Conservation (phyloP, 2,888 invertebrate genomes). For the Noctua janthina region DNA sequence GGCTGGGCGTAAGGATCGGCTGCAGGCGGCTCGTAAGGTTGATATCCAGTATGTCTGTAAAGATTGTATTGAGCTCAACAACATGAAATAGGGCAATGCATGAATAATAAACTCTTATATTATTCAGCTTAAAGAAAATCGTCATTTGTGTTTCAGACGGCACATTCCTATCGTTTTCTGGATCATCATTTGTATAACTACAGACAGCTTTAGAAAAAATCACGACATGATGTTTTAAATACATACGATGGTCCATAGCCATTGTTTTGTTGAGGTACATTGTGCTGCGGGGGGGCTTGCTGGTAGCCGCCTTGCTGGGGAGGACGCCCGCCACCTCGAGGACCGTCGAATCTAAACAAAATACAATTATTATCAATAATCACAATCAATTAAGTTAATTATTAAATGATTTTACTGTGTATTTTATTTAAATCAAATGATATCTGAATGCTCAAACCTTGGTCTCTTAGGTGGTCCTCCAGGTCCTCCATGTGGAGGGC, state of each 20-base stretch:
- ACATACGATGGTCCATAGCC: slow-evolving; percentile 85
- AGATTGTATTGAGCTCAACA: slow-evolving; percentile 18
- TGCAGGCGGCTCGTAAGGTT: slow-evolving; percentile 83
- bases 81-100: background rate
- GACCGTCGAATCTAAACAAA: slow-evolving; percentile 82
- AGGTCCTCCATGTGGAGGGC: slow-evolving; percentile 81
- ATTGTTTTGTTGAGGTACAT: slow-evolving; percentile 78
- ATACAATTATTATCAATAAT: background rate
- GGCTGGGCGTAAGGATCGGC: slow-evolving; percentile 83
- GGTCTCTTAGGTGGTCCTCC: slow-evolving; percentile 86
- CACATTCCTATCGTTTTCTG: slow-evolving; percentile 89
- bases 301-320: slow-evolving; percentile 79
- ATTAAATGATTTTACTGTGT: background rate
- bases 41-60: slow-evolving; percentile 85
- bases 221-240: background rate
- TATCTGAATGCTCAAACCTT: slow-evolving; percentile 71
- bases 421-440: background rate
- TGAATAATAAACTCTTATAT: background rate
- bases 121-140: slow-evolving; percentile 78
- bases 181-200: slow-evolving; percentile 82
- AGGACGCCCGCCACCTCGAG: slow-evolving; percentile 78
- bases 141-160: slow-evolving; percentile 89
- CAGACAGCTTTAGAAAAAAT: background rate
- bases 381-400: background rate
- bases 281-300: slow-evolving; percentile 76